Conservation (phyloP, 2,888 invertebrate species). For the Drosophila ustulata region DNA sequence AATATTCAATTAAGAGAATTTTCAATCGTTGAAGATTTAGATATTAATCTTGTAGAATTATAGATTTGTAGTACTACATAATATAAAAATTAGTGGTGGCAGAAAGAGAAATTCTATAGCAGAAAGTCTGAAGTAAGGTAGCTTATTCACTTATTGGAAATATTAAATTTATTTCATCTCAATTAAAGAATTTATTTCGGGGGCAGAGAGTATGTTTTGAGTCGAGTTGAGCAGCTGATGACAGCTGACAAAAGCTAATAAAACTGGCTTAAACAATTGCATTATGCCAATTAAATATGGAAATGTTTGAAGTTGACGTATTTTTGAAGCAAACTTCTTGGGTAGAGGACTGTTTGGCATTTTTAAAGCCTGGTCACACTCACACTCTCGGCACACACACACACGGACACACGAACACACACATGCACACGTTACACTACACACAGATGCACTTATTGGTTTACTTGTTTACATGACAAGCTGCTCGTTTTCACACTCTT, state of each 20-base stretch:
- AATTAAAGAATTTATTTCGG: no score
- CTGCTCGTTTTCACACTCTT: slow-evolving; percentile 81
- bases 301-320: neutral
- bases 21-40: no score
- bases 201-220: no score
- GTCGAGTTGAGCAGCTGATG: no score
- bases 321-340: slow-evolving; percentile 7
- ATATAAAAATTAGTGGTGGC: no score
- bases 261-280: neutral
- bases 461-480: slow-evolving; percentile 81
- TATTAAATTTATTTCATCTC: no score
- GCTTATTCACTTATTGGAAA: no score
- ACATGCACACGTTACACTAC: slow-evolving; percentile 25
- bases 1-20: no score
- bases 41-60: no score
- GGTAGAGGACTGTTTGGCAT: slow-evolving; percentile 23
- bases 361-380: slow-evolving; percentile 54
- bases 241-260: neutral
- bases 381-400: slow-evolving; percentile 17
- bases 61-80: no score
- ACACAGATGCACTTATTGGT: slow-evolving; percentile 74
- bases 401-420: slow-evolving; percentile 24
- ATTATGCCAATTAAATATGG: neutral
- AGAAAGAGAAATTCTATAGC: no score
- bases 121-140: no score